These are phyloP conservation scores for Antedon bifida DNA, from an alignment of 35 echinoderm and acorn worm genomes.

Conservation along the genomic window DNA sequence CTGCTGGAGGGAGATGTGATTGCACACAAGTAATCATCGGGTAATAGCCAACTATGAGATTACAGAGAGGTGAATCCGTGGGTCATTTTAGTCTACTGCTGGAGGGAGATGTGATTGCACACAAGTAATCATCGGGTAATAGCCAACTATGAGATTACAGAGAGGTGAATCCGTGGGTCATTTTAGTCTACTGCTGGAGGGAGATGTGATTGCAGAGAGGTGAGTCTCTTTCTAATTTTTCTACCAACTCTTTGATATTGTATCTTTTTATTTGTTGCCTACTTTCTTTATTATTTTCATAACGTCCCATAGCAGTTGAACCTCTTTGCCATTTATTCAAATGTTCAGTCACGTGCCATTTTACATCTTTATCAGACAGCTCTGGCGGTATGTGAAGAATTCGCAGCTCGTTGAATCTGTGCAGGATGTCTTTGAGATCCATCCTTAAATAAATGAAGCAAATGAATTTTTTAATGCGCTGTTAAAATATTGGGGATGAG, in stretches of 20 bases:
- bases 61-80: too few relatives aligned
- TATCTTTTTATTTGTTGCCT: background rate
- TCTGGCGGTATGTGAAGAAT: background rate
- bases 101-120: too few relatives aligned
- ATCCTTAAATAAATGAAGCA: background rate
- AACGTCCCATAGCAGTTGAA: background rate
- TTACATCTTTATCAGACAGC: background rate
- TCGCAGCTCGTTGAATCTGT: background rate
- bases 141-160: too few relatives aligned
- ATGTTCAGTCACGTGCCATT: background rate
- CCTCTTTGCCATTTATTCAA: background rate
- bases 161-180: too few relatives aligned
- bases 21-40: too few relatives aligned
- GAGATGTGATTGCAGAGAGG: background rate
- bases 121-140: too few relatives aligned
- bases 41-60: too few relatives aligned
- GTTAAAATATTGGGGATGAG: background rate
- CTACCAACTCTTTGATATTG: background rate
- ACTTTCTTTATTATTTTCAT: background rate
- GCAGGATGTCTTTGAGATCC: background rate
- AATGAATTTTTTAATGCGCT: background rate
- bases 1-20: too few relatives aligned
- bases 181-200: too few relatives aligned
- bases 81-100: too few relatives aligned
- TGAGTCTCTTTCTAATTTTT: background rate